Conservation (phyloP, 2,797 vertebrate genomes). For the Cuculus canorus region DNA sequence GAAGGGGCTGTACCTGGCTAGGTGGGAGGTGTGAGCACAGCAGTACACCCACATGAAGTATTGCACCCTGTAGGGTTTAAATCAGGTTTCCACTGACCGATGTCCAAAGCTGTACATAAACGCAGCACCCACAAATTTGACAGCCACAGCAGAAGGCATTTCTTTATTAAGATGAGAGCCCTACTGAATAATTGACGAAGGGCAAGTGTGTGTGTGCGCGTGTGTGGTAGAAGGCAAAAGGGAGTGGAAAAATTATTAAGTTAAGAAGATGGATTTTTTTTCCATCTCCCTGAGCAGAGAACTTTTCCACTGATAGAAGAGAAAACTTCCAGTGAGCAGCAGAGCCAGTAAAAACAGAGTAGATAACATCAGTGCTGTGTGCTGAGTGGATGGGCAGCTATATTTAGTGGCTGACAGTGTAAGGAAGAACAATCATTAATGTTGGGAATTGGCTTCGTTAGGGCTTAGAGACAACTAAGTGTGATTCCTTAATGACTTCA, state of each 20-base stretch:
- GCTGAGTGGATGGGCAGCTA: conserved; percentile 35
- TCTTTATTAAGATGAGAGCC: conserved; percentile 11
- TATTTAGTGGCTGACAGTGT: conserved; percentile 45
- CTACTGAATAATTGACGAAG: conserved; percentile 56
- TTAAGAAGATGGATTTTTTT: conserved; percentile 67
- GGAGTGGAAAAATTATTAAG: conserved; percentile 46
- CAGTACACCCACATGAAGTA: background rate
- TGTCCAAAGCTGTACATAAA: background rate
- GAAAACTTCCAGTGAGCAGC: conserved; percentile 43
- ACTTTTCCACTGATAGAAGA: conserved; percentile 37
- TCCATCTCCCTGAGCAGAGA: conserved; percentile 50
- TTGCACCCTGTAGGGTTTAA: background rate
- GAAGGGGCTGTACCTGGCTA: background rate
- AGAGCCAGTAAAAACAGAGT: conserved; percentile 67
- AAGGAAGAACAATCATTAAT: conserved; percentile 31
- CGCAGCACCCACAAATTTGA: conserved; percentile 6
- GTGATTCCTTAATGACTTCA: conserved; percentile 17
- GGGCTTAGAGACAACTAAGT: conserved; percentile 8
- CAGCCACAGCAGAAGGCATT: background rate
- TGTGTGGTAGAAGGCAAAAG: background rate
- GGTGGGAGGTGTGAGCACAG: background rate
- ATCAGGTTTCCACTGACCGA: conserved; percentile 15
- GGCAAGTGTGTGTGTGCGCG: background rate
- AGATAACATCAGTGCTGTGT: conserved; percentile 27
- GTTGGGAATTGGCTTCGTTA: conserved; percentile 26